Evolutionary conservation across 64 coral and sea anemone species (phyloP).

Genomic region (Dendrophyllia cribrosa): DNA sequence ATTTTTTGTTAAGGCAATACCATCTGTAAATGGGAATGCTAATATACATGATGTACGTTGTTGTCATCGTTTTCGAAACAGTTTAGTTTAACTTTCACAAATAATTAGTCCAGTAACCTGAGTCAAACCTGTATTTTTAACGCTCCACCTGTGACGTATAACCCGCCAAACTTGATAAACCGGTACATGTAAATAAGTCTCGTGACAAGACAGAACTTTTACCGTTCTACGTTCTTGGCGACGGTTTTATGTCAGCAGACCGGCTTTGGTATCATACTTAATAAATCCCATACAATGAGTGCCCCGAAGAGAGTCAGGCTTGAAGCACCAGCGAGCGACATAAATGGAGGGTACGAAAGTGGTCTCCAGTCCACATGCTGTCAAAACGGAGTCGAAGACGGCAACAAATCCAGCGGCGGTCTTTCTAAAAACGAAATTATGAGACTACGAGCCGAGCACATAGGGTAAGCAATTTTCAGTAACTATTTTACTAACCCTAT

Average conservation of each 20-base stretch:
- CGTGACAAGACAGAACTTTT: constrained; percentile 19
- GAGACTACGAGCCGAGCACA: background rate
- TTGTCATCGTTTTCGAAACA: no score
- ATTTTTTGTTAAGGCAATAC: no score
- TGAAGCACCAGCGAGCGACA: background rate
- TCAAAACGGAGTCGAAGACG: background rate
- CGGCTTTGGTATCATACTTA: no score
- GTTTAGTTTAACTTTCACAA: no score
- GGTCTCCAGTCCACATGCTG: background rate
- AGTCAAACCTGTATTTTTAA: no score
- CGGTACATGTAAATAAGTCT: constrained; percentile 28
- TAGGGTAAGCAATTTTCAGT: constrained; percentile 16
- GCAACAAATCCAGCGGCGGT: background rate
- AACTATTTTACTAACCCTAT: no score
- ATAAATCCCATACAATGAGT: background rate
- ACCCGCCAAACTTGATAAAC: background rate
- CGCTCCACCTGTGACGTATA: no score
- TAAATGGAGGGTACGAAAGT: background rate
- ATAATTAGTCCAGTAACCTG: no score
- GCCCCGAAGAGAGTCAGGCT: constrained; percentile 27
- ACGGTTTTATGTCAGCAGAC: no score
- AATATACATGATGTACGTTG: no score
- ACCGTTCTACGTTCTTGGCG: no score
- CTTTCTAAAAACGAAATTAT: constrained; percentile 10
- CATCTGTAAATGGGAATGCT: no score